Evolutionary conservation across 2,888 invertebrate genomes (phyloP).

Genomic region (Clostera curtula): DNA sequence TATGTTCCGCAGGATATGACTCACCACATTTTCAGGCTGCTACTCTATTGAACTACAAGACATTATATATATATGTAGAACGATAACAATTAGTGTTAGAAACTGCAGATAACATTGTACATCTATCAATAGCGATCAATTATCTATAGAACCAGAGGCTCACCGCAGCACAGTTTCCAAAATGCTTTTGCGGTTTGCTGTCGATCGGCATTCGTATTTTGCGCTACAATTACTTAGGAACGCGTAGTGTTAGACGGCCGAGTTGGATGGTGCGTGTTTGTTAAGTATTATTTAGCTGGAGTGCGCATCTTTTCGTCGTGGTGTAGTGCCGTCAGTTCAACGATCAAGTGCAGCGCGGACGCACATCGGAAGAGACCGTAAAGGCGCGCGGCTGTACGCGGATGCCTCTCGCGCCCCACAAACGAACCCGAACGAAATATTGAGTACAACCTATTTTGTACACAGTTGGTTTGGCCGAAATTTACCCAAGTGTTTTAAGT

Average conservation of each 20-base stretch:
- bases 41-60: too few relatives aligned
- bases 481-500: constrained; percentile 39
- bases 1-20: too few relatives aligned
- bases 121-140: constrained; percentile 26
- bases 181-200: constrained; percentile 52
- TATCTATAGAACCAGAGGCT: constrained; percentile 48
- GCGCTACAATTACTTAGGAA: constrained; percentile 40
- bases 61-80: constrained; percentile 21
- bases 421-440: constrained; percentile 34
- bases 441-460: constrained; percentile 22
- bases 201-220: constrained; percentile 45
- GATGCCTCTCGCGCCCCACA: constrained; percentile 33
- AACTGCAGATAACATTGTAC: constrained; percentile 34
- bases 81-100: constrained; percentile 32
- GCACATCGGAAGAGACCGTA: constrained; percentile 54
- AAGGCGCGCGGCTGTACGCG: constrained; percentile 40
- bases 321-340: constrained; percentile 58
- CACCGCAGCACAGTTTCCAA: constrained; percentile 53
- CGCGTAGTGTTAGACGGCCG: constrained; percentile 29
- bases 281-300: constrained; percentile 10
- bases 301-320: constrained; percentile 21
- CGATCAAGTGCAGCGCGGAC: constrained; percentile 62
- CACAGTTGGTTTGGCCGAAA: constrained; percentile 24
- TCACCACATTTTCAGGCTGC: too few relatives aligned
- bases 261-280: constrained; percentile 25